Base-by-base conservation (phyloP, 2,113 vertebrate species). In the Promerops cafer region DNA sequence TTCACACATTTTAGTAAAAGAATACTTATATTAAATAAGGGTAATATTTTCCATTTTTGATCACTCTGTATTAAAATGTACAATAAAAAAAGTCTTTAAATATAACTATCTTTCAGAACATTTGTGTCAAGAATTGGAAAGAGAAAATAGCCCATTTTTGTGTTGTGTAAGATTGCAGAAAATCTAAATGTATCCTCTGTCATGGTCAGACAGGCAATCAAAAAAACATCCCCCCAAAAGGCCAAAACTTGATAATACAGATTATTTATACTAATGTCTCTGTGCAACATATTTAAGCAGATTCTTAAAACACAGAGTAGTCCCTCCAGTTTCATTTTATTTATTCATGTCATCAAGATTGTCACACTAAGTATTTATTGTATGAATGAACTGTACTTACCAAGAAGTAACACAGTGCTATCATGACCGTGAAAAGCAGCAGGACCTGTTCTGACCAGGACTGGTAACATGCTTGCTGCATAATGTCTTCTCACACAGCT, bases 151-250 rank as follows among this genome's bases (percentile, higher is more conserved):
- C 2, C 6, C 16, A 40, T 35, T 64, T 92, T 86, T 37, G 19
- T 53, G 30, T 26, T 82, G 16, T 63, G 6, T 64, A 74, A 85
- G 21, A 69, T 3, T 69, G 31, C 16, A 90, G 23, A 91, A 87
- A 65, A 59, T 35, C 30, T 24, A 53, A 61, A 40, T 26, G 16
- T 33, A 83, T 52, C 37, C 35, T 26, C 49, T 79, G 5, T 22
- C 15, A 11, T 26, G 44, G 11, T 47, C 66, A 68, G 54, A 39
- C 5, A 33, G 7, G 4, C 11, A 77, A 50, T 31, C 18, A 45
- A 42, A 52, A 39, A 33, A 11, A 3, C 2, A 12, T 11, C 4
- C 3, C 1, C 24, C 8, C 11, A 6, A 31, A 69, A 50, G 6
- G 15, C 17, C 31, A 16, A 52, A 79, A 53, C 11, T 49, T 79